Conservation (phyloP, 1,140 invertebrate species). For the Aricia agestis region DNA sequence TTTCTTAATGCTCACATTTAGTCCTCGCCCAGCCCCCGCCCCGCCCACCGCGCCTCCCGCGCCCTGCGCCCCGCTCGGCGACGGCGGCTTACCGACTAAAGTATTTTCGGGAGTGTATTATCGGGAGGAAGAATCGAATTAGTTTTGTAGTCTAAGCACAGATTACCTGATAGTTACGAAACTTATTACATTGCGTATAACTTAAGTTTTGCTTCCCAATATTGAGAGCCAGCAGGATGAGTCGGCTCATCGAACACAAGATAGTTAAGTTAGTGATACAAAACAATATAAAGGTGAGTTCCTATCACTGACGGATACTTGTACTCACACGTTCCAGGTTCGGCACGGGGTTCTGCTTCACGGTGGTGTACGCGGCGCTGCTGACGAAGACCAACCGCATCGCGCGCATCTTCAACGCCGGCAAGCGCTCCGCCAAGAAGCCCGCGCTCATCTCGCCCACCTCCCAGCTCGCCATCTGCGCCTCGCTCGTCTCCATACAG, state of each 20-base stretch:
- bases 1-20: conserved; percentile 15
- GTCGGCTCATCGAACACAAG: too few species aligned
- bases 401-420: conserved; percentile 92
- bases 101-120: background rate
- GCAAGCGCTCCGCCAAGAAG: conserved; percentile 90
- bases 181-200: too few species aligned
- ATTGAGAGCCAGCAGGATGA: too few species aligned
- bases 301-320: too few species aligned
- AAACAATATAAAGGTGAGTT: too few species aligned
- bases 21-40: background rate
- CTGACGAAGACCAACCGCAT: conserved; percentile 95
- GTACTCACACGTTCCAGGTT: conserved; percentile 75
- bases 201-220: too few species aligned
- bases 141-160: too few species aligned
- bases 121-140: too few species aligned
- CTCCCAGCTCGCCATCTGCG: conserved; percentile 94
- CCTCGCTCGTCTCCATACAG: conserved; percentile 88
- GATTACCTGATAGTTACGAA: too few species aligned
- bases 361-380: conserved; percentile 92
- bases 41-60: too few species aligned
- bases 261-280: too few species aligned
- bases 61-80: too few species aligned
- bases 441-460: conserved; percentile 95
- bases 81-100: background rate
- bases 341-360: conserved; percentile 92